These are phyloP conservation scores for Halisarca cf. caerulea DNA, from an alignment of 37 sponge, comb jelly and placozoan species.

Conservation along the genomic window DNA sequence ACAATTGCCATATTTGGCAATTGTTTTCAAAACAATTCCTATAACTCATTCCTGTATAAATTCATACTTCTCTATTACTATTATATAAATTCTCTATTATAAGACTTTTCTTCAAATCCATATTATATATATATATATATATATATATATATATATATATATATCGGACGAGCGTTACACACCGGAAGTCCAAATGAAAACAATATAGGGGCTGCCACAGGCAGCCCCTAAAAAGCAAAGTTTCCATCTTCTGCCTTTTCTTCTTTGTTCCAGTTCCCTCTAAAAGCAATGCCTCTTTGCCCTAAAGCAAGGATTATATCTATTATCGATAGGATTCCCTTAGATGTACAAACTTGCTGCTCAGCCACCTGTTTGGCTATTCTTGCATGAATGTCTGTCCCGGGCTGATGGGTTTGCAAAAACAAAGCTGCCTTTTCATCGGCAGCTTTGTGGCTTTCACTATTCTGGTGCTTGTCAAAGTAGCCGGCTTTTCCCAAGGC, in stretches of 20 bases:
- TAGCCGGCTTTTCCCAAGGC: neutral
- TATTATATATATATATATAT: too few species aligned
- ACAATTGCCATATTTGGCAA: too few species aligned
- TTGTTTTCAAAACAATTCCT: too few species aligned
- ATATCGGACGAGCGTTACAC: too few species aligned
- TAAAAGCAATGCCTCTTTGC: constrained; percentile 31
- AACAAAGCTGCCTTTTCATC: neutral
- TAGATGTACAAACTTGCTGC: neutral
- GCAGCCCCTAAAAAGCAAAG: constrained; percentile 39
- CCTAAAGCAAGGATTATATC: constrained; percentile 40
- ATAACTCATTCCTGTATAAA: too few species aligned
- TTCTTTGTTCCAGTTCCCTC: constrained; percentile 38
- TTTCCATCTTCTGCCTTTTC: constrained; percentile 37
- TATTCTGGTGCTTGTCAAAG: neutral
- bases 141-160: too few species aligned
- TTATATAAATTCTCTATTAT: too few species aligned
- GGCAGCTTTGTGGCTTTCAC: neutral
- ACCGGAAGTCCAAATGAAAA: too few species aligned
- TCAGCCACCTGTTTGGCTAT: neutral
- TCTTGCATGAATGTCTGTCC: neutral
- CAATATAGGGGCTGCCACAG: too few species aligned
- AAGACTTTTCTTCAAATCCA: too few species aligned
- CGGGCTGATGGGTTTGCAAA: neutral
- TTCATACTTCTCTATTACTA: too few species aligned
- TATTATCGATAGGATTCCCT: constrained; percentile 11